Conservation (phyloP, 2,888 invertebrate genomes). For the Macroteleia sp. region DNA sequence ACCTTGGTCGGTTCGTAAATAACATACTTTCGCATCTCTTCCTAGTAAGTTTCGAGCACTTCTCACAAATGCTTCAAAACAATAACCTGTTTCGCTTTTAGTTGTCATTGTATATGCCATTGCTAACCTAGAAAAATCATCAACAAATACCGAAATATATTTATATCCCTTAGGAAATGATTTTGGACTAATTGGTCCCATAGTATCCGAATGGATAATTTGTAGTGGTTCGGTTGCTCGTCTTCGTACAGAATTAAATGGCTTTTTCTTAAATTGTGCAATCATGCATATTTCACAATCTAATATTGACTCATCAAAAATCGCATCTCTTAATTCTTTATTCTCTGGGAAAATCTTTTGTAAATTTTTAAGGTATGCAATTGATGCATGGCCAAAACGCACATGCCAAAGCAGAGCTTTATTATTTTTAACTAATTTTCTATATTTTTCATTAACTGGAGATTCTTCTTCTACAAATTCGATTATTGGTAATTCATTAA, state of each 20-base stretch:
- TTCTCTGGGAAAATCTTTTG: background rate
- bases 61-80: background rate
- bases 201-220: slow-evolving; percentile 17
- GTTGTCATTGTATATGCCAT: slow-evolving; percentile 52
- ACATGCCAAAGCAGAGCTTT: slow-evolving; percentile 4
- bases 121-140: slow-evolving; percentile 68
- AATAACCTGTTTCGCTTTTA: background rate
- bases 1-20: background rate
- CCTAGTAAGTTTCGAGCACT: background rate
- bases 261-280: slow-evolving; percentile 65
- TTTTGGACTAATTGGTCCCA: background rate
- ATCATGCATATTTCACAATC: slow-evolving; percentile 44
- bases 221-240: slow-evolving; percentile 60
- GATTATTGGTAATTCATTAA: too few species aligned
- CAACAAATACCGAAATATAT: slow-evolving; percentile 23
- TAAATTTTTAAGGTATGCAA: slow-evolving; percentile 1
- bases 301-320: background rate
- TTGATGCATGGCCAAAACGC: slow-evolving; percentile 8
- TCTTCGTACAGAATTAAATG: slow-evolving; percentile 46
- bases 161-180: slow-evolving; percentile 54
- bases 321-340: background rate
- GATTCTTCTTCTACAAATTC: too few species aligned
- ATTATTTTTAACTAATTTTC: too few species aligned
- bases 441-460: too few species aligned
- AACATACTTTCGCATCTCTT: background rate